Base-by-base conservation (phyloP, 2,113 vertebrate species). In the Patagioenas fasciata region DNA sequence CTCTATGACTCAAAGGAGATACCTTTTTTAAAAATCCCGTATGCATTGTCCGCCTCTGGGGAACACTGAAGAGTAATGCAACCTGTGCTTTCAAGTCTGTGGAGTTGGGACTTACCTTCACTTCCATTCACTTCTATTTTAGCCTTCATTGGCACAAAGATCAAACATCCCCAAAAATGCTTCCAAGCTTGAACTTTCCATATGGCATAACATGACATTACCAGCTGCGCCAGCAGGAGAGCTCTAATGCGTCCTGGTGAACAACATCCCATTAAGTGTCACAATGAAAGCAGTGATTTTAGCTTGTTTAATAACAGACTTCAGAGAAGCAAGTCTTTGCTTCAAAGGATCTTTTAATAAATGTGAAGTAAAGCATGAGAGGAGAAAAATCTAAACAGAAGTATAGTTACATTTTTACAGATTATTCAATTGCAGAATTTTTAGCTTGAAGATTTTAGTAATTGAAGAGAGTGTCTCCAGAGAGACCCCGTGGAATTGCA, bases 191-290 rank as follows among this genome's bases (percentile, higher is more conserved):
- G 5, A 93, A 36, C 65, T 57, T 88, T 67, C 91, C 93, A 61
- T 90, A 82, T 93, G 88, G 94, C 82, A 54, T 53, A 73, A 38
- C 13, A 3, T 44, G 86, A 87, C 88, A 71, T 80, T 53, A 54
- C 81, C 95, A 57, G 1, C 9, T 1, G 6, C 5, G 4, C 80
- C 93, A 88, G 54, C 31, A 24, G 85, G 75, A 89, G 56, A 85
- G 79, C 82, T 86, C 84, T 85, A 80, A 94, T 80, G 91, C 86
- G 44, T 96, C 94, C 92, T 80, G 81, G 95, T 6, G 13, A 73
- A 54, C 88, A 93, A 71, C 93, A 91, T 85, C 86, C 91, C 79
- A 94, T 95, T 93, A 95, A 87, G 81, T 5, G 51, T 61, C 89
- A 66, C 75, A 93, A 88, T 38, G 92, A 79, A 93, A 95, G 94